A percentile compares a stretch with the other conserved stretches of the same genome.
These are phyloP conservation scores for Nemapogon koenigi DNA, from an alignment of 2,888 invertebrate genomes.

Conservation along the genomic window DNA sequence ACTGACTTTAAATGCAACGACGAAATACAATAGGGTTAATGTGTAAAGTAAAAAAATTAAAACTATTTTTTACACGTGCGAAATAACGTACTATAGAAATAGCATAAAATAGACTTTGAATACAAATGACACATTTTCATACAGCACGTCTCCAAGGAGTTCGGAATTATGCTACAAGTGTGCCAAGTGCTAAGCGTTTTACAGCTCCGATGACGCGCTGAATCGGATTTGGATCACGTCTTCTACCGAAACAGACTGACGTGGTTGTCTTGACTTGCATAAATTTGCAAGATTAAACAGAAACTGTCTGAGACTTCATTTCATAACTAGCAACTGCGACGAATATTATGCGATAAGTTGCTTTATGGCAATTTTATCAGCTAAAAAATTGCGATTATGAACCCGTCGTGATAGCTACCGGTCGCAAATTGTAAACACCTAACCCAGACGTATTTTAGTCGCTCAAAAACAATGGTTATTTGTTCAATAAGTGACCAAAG, in stretches of 20 bases:
- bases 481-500: too few species aligned
- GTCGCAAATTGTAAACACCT: too few species aligned
- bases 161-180: slow-evolving; percentile 53
- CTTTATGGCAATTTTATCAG: too few species aligned
- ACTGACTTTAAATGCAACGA: too few species aligned
- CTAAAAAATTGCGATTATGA: too few species aligned
- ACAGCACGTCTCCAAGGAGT: slow-evolving; percentile 35
- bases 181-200: slow-evolving; percentile 56
- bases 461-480: too few species aligned
- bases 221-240: slow-evolving; percentile 61
- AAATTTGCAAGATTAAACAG: slow-evolving; percentile 60
- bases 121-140: slow-evolving; percentile 26
- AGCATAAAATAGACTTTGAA: slow-evolving; percentile 27
- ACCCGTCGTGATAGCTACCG: too few species aligned
- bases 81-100: too few species aligned
- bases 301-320: slow-evolving; percentile 14
- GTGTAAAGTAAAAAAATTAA: too few species aligned
- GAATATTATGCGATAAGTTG: background rate
- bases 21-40: too few species aligned
- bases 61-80: too few species aligned
- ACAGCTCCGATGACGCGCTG: slow-evolving; percentile 47
- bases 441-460: too few species aligned
- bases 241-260: slow-evolving; percentile 51
- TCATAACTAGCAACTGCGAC: background rate
- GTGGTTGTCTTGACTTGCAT: slow-evolving; percentile 57